phyloP scores from a whole-genome alignment of 64 coral and sea anemone species.

The Dendronephthya gigantea region DNA sequence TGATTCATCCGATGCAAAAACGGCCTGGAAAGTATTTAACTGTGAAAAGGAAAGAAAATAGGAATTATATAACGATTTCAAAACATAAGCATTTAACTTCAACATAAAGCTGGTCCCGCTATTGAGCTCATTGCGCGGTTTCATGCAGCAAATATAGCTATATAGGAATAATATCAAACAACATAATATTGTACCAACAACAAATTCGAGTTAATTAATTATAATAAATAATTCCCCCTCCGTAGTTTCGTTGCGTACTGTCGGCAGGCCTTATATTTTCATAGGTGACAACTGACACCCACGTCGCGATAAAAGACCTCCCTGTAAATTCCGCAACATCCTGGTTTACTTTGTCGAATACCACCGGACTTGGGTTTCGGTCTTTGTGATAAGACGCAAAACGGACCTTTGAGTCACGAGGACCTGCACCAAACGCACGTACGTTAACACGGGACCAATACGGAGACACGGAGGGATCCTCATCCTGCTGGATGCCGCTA shows the following conservation, averaged over 20 bases:
- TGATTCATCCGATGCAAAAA: not conserved
- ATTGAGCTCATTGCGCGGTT: too few relatives aligned
- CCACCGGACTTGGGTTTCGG: not conserved
- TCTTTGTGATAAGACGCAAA: not conserved
- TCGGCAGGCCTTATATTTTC: not conserved
- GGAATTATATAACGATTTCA: too few relatives aligned
- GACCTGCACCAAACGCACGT: not conserved
- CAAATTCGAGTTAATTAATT: too few relatives aligned
- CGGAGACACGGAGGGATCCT: not conserved
- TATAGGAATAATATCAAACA: too few relatives aligned
- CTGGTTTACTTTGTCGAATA: not conserved
- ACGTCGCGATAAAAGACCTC: not conserved
- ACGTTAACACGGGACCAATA: not conserved
- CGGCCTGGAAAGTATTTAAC: not conserved
- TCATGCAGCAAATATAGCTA: too few relatives aligned
- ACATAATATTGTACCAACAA: too few relatives aligned
- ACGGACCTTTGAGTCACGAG: not conserved
- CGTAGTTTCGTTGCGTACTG: not conserved
- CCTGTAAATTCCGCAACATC: not conserved
- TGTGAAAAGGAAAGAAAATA: not conserved
- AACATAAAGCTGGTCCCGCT: too few relatives aligned
- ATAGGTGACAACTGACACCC: not conserved
- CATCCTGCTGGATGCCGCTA: not conserved
- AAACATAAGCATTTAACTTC: too few relatives aligned
- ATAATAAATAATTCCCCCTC: not conserved